phyloP scores from a whole-genome alignment of 2,797 vertebrate species.

The Sebastes iracundus region DNA sequence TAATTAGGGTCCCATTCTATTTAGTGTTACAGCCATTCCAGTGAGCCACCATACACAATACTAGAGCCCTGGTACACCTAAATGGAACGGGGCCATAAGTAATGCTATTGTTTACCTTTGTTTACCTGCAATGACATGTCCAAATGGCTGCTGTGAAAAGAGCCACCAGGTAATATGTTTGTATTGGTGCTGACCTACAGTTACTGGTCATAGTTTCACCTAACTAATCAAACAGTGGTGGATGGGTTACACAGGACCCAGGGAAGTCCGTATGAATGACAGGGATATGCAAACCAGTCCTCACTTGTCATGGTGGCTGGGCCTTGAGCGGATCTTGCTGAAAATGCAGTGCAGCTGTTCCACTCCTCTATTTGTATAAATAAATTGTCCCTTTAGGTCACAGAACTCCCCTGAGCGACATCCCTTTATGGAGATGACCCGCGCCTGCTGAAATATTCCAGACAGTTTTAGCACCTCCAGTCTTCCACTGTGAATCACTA shows the following conservation, averaged over 20 bases:
- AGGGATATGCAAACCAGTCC: constrained; percentile 10
- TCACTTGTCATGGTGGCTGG: not conserved
- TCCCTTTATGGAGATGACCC: constrained; percentile 58
- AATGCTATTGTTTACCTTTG: not conserved
- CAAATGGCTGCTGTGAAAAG: not conserved
- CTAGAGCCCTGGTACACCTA: not conserved
- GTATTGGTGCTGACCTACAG: not conserved
- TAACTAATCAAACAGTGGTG: not conserved
- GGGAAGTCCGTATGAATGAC: constrained; percentile 24
- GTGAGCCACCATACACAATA: no score
- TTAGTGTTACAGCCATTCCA: no score
- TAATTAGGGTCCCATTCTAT: not conserved
- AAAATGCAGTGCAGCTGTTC: constrained; percentile 18
- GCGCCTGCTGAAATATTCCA: constrained; percentile 44
- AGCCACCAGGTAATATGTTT: not conserved
- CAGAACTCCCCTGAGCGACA: constrained; percentile 38
- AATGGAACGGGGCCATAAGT: not conserved
- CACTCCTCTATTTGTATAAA: constrained; percentile 22
- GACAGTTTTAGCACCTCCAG: constrained; percentile 52
- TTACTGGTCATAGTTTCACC: not conserved
- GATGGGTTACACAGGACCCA: not conserved
- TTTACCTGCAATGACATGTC: not conserved
- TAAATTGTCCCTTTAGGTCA: constrained; percentile 53
- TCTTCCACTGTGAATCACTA: constrained; percentile 40
- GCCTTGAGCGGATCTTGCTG: constrained; percentile 2